phyloP scores from a whole-genome alignment of 2,113 vertebrate species.

The Calyptommatus sinebrachiatus region DNA sequence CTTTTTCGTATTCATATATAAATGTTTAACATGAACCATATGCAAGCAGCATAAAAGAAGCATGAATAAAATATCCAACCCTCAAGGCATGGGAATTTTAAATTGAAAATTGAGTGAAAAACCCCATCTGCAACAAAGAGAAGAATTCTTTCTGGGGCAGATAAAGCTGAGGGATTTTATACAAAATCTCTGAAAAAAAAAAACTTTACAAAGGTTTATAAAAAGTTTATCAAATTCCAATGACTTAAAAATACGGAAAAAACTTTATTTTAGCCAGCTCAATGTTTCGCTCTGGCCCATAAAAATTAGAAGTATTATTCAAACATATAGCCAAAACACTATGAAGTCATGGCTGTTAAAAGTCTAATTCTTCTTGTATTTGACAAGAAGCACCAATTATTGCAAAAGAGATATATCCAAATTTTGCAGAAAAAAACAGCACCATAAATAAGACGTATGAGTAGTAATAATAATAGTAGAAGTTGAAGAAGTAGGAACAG shows the following conservation, averaged over 20 bases:
- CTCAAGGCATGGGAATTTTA: slow-evolving; percentile 8
- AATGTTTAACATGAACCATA: slow-evolving; percentile 13
- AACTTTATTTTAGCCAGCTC: slow-evolving; percentile 36
- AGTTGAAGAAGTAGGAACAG: neutral
- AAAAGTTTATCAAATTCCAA: neutral
- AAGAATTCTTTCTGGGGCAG: neutral
- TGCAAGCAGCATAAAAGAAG: slow-evolving; percentile 14
- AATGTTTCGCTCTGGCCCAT: slow-evolving; percentile 47
- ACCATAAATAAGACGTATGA: slow-evolving; percentile 36
- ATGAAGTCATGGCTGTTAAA: slow-evolving; percentile 35
- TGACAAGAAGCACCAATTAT: slow-evolving; percentile 46
- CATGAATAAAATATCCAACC: neutral
- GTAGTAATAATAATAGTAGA: slow-evolving; percentile 23
- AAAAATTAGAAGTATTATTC: slow-evolving; percentile 39
- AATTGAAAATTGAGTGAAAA: neutral
- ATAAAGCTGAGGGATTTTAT: neutral
- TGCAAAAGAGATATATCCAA: slow-evolving; percentile 52
- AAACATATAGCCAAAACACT: slow-evolving; percentile 50
- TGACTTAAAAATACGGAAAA: slow-evolving; percentile 24
- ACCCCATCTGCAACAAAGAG: fast-evolving
- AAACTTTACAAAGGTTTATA: slow-evolving; percentile 6
- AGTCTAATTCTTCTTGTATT: slow-evolving; percentile 13
- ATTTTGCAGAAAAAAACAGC: slow-evolving; percentile 43
- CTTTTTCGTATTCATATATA: slow-evolving; percentile 3
- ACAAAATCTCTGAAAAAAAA: neutral